These are phyloP conservation scores for Chaetorhynchus papuensis DNA, from an alignment of 2,113 vertebrate species.

Conservation along the genomic window DNA sequence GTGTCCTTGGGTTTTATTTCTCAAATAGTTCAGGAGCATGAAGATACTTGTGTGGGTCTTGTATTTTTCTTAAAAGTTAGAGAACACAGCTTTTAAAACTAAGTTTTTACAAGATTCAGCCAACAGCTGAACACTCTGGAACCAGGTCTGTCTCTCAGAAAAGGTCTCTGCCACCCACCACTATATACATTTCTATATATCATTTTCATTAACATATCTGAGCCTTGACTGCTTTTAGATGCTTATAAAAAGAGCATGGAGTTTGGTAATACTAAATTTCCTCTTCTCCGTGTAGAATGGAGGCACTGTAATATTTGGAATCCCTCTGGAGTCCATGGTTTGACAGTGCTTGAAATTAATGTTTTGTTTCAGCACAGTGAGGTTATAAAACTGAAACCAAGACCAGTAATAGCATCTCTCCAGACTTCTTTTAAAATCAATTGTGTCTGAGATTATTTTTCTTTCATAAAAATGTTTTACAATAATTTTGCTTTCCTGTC, in stretches of 20 bases:
- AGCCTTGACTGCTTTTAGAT: background rate
- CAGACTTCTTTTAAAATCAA: background rate
- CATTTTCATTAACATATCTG: background rate
- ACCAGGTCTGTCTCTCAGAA: background rate
- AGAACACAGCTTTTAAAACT: background rate
- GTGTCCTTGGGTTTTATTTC: background rate
- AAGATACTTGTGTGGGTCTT: background rate
- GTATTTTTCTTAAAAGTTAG: background rate
- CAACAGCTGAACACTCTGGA: background rate
- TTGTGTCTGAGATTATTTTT: background rate
- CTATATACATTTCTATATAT: background rate
- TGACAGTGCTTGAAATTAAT: background rate
- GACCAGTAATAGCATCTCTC: background rate
- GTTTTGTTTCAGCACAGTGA: background rate
- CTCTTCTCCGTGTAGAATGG: background rate
- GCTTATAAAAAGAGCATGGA: background rate
- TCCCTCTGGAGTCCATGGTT: background rate
- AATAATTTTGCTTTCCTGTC: background rate
- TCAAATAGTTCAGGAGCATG: background rate
- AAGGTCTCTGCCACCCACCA: background rate
- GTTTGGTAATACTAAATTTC: background rate
- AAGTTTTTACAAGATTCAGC: background rate
- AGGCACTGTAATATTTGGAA: background rate
- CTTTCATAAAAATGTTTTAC: background rate
- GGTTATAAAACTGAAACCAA: background rate